Evolutionary conservation across 2,888 invertebrate genomes (phyloP), one percentile per base, ranked within the genome.

Genomic region (Dryobota labecula): DNA sequence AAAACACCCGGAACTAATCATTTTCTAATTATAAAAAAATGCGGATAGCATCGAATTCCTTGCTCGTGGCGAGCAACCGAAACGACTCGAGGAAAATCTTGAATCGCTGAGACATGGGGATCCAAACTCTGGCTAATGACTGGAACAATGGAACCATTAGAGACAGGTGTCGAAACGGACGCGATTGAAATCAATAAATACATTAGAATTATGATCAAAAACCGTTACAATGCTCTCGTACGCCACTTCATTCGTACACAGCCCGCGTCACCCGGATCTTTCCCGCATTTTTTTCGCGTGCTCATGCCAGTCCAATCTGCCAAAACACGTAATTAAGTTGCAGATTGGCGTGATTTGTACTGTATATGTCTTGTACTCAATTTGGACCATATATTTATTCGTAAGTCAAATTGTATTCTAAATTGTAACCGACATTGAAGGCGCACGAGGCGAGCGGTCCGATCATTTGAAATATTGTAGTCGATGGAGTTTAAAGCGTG

Each of bases 1-100:
- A 94, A 94, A 94, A 93, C 92, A 92, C 90, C 94, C 94, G 94
- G 92, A 95, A 94, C 95, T 88, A 95, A 95, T 95, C 92, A 90
- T 93, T 92, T 93, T 93, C 87, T 93, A 93, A 94, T 93, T 92
- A 92, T 90, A 92, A 91, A 94, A 90, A 93, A 94, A 92, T 89
- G 87, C 88, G 90, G 90, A 92, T 90, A 89, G 84, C 90, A 88
- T 91, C 88, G 82, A 83, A 92, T 91, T 91, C 90, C 88, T 89
- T 88, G 81, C 79, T 86, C 80, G 77, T 83, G 77, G 79, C 86
- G 85, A 81, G 87, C 86, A 84, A 86, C 87, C 87, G 87, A 87
- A 86, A 85, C 87, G 85, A 82, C 84, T 84, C 81, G 84, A 88
- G 84, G 87, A 83, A 87, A 88, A 89, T 89, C 82, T 84, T 80